Evolutionary conservation across 2,113 vertebrate genomes (phyloP), one percentile per base, ranked within the genome.

Genomic region (Leucopternis melanops): DNA sequence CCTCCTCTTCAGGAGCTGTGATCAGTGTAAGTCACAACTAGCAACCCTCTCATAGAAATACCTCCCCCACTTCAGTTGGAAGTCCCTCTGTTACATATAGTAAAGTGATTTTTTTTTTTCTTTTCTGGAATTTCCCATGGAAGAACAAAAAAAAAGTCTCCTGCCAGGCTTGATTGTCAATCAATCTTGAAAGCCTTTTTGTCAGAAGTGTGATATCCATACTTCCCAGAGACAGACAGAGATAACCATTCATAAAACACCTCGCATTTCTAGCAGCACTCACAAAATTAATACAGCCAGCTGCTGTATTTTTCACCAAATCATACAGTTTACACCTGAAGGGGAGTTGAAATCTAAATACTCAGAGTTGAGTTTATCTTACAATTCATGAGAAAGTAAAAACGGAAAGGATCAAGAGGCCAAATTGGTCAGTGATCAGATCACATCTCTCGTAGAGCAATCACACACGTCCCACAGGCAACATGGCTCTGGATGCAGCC

Each of bases 391-490:
- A 45, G 29, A 18, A 54, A 27, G 26, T 21, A 11, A 38, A 40
- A 31, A 29, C 2, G 27, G 38, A 21, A 19, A 36, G 16, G 25
- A 31, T 50, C 13, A 25, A 20, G 44, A 23, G 58, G 38, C 23
- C 47, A 21, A 7, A 21, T 2, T 0, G 2, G 45, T 31, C 38
- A 8, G 32, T 2, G 32, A 26, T 13, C 26, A 20, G 52, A 42
- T 17, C 29, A 4, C 18, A 8, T 16, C 42, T 40, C 59, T 38
- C 5, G 1, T 2, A 20, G 47, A 6, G 23, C 16, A 6, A 10
- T 55, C 6, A 3, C 13, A 16, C 22, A 1, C 6, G 8, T 34
- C 22, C 32, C 18, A 5, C 32, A 6, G 59, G 14, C 4, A 5
- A 29, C 7, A 11, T 3, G 9, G 34, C 34, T 32, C 34, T 14